A percentile compares a stretch with the other conserved stretches of the same genome.
These are phyloP conservation scores for Thermophis baileyi DNA, from an alignment of 2,113 vertebrate species.

Conservation along the genomic window DNA sequence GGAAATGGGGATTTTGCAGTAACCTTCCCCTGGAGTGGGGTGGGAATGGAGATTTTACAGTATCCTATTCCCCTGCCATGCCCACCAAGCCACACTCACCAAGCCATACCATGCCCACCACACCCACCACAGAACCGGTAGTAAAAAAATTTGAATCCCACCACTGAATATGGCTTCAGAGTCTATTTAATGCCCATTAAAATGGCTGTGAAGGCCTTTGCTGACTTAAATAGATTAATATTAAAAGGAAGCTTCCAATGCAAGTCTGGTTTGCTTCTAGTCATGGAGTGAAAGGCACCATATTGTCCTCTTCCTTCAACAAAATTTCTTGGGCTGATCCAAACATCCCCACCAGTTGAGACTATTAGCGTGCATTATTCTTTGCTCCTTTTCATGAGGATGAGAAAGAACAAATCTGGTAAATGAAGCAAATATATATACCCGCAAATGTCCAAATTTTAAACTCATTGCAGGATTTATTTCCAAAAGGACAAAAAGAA, in stretches of 20 bases:
- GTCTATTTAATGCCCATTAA: background rate
- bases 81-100: no score
- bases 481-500: background rate
- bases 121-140: no score
- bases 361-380: background rate
- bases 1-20: no score
- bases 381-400: background rate
- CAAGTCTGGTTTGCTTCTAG: background rate
- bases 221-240: background rate
- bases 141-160: no score
- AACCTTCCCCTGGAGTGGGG: no score
- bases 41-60: no score
- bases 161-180: background rate
- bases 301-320: background rate
- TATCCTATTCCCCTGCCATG: no score
- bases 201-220: background rate
- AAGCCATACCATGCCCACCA: no score
- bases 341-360: background rate
- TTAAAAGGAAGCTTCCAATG: background rate
- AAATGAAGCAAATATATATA: background rate
- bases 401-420: background rate
- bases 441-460: background rate
- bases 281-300: background rate
- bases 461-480: background rate
- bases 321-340: background rate